A percentile compares a stretch with the other conserved stretches of the same genome.
Evolutionary conservation across 2,113 vertebrate genomes (phyloP).

Genomic region (Drymodes brunneopygia): DNA sequence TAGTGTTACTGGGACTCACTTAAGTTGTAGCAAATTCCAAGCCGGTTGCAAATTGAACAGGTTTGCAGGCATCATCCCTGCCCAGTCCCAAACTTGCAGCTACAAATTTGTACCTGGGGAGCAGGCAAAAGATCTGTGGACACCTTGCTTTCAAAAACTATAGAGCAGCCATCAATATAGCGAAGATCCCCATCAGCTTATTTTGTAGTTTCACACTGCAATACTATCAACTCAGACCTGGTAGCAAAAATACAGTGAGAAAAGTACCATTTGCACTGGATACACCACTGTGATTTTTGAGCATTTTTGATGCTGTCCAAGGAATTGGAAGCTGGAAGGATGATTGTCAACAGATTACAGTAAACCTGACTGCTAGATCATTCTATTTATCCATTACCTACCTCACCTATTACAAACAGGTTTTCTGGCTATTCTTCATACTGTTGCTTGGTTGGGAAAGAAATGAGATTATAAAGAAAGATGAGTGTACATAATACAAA

Average conservation of each 20-base stretch:
- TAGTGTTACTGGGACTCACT: neutral
- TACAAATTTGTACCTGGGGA: neutral
- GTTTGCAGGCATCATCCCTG: neutral
- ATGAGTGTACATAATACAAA: neutral
- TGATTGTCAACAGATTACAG: neutral
- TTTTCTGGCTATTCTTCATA: neutral
- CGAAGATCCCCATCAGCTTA: neutral
- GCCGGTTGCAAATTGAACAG: neutral
- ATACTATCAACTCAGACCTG: neutral
- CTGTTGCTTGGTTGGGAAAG: neutral
- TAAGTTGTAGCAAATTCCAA: neutral
- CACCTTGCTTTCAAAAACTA: neutral
- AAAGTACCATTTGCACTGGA: neutral
- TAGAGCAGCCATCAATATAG: neutral
- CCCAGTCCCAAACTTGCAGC: neutral
- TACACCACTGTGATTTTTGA: neutral
- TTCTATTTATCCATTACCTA: neutral
- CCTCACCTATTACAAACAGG: neutral
- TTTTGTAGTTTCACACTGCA: neutral
- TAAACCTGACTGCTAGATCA: neutral
- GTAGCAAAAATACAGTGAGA: neutral
- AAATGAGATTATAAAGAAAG: neutral
- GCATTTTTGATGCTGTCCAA: neutral
- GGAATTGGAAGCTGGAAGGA: neutral
- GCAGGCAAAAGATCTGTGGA: neutral